phyloP scores from a whole-genome alignment of 2,797 vertebrate genomes.

The Crax fasciolata region DNA sequence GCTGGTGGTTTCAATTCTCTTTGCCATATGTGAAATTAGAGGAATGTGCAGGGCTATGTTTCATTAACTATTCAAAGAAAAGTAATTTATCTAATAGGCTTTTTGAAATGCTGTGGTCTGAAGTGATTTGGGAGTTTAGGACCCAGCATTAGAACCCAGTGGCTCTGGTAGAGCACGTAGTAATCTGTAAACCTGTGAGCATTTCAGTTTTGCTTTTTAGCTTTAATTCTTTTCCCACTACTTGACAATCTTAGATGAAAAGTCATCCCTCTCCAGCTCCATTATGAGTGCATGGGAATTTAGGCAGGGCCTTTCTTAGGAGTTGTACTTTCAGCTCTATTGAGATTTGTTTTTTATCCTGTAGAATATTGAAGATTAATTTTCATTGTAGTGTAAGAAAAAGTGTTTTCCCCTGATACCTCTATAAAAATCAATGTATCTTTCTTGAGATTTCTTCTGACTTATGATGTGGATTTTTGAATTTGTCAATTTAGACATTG shows the following conservation, averaged over 20 bases:
- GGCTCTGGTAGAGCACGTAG: not conserved
- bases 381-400: not conserved
- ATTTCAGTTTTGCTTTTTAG: not conserved
- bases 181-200: not conserved
- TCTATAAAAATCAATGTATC: not conserved
- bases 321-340: not conserved
- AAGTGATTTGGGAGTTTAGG: not conserved
- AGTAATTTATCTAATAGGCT: not conserved
- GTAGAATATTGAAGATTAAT: conserved; percentile 40
- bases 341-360: not conserved
- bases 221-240: not conserved
- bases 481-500: not conserved
- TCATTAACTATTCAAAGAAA: conserved; percentile 15
- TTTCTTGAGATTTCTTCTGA: conserved; percentile 17
- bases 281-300: not conserved
- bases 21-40: conserved; percentile 31
- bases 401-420: not conserved
- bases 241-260: not conserved
- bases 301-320: not conserved
- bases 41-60: not conserved
- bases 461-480: not conserved
- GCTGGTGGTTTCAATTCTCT: not conserved
- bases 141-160: not conserved
- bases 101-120: not conserved
- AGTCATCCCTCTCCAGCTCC: not conserved